Evolutionary conservation across 2,797 vertebrate genomes (phyloP).

Genomic region (Phataginus tetradactyla): DNA sequence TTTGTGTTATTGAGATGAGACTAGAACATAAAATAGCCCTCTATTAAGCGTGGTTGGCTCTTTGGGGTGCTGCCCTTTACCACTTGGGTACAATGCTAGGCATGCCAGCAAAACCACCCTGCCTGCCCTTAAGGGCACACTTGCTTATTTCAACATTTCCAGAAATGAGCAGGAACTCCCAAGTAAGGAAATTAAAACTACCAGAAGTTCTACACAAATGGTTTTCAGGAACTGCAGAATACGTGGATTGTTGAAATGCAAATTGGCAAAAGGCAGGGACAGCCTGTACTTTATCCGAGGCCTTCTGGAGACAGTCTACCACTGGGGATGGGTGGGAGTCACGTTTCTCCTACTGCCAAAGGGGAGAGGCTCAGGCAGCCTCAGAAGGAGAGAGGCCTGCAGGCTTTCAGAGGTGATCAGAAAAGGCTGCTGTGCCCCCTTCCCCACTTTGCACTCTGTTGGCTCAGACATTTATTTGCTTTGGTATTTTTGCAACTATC

Average conservation of each 20-base stretch:
- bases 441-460: background rate
- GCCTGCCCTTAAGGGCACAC: background rate
- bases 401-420: background rate
- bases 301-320: background rate
- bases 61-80: accelerated
- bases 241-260: background rate
- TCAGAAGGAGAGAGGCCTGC: background rate
- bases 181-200: background rate
- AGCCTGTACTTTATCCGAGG: background rate
- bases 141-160: constrained; percentile 31
- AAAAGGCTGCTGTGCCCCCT: background rate
- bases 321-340: background rate
- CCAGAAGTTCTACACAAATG: background rate
- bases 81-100: background rate
- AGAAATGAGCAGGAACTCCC: constrained; percentile 53
- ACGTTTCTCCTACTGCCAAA: background rate
- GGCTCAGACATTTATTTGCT: background rate
- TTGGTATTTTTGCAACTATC: background rate
- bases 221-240: constrained; percentile 42
- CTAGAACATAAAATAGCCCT: accelerated
- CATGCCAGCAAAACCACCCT: background rate
- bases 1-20: background rate
- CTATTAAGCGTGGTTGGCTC: accelerated
- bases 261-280: constrained; percentile 13
- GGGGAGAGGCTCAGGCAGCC: background rate